Conservation (phyloP, 2,797 vertebrate genomes). For the Dallia pectoralis region DNA sequence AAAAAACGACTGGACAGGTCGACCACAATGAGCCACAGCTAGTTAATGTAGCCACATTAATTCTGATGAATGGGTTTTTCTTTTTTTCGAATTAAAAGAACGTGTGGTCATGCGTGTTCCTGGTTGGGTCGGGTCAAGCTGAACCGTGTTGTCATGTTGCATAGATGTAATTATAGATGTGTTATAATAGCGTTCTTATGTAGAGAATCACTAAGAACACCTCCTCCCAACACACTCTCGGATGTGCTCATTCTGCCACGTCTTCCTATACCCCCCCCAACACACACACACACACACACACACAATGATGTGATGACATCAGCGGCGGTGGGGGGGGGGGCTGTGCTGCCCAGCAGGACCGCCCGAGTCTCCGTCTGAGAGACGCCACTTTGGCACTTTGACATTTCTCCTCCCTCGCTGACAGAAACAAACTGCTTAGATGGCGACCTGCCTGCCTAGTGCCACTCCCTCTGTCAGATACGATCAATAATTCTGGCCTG, state of each 20-base stretch:
- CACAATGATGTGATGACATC: slow-evolving; percentile 26
- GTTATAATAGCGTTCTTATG: not conserved
- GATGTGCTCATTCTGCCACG: not conserved
- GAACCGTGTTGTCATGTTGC: not conserved
- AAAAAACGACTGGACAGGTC: no score
- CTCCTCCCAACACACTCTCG: not conserved
- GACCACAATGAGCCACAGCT: not conserved
- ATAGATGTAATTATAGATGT: no score
- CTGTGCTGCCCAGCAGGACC: slow-evolving; percentile 15
- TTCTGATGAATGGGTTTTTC: not conserved
- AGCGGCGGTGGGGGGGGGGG: slow-evolving; percentile 9
- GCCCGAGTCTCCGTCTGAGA: slow-evolving; percentile 37
- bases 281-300: no score
- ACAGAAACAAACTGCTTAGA: slow-evolving; percentile 48
- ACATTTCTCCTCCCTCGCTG: slow-evolving; percentile 61
- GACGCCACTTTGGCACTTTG: slow-evolving; percentile 56
- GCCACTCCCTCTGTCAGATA: slow-evolving; percentile 8
- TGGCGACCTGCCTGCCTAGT: slow-evolving; percentile 49
- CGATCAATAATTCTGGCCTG: no score
- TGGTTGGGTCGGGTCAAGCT: not conserved
- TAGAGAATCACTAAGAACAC: not conserved
- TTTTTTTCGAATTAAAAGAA: not conserved
- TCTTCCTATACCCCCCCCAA: not conserved
- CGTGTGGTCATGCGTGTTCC: not conserved
- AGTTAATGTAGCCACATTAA: not conserved